Evolutionary conservation across 1,140 invertebrate species (phyloP).

Genomic region (Pomacea maculata): DNA sequence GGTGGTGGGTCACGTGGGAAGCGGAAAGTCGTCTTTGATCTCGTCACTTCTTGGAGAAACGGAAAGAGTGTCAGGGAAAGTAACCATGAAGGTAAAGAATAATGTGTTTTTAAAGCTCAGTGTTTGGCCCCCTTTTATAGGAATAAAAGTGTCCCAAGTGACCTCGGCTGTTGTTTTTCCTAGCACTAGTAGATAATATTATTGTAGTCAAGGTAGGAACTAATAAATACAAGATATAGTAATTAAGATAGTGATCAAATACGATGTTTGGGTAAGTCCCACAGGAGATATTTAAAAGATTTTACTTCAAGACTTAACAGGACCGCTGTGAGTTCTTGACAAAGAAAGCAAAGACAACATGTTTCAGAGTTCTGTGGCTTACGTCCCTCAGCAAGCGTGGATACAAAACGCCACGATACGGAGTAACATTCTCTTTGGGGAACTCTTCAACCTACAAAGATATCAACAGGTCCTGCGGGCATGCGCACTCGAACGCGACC

Average conservation of each 20-base stretch:
- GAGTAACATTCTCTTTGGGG: conserved; percentile 77
- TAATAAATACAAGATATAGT: too few relatives aligned
- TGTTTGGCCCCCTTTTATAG: too few relatives aligned
- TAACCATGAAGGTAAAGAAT: neutral
- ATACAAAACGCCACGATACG: conserved; percentile 74
- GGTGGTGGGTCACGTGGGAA: neutral
- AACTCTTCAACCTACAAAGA: conserved; percentile 59
- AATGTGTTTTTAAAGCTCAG: too few relatives aligned
- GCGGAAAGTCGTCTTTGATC: neutral
- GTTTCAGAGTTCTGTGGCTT: conserved; percentile 69
- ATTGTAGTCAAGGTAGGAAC: too few relatives aligned
- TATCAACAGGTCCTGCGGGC: conserved; percentile 68
- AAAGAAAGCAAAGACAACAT: neutral
- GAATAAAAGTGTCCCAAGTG: too few relatives aligned
- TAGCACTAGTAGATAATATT: too few relatives aligned
- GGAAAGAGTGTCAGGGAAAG: neutral
- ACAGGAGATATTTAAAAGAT: too few relatives aligned
- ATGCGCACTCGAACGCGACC: conserved; percentile 74
- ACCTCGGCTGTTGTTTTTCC: too few relatives aligned
- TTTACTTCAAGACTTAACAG: too few relatives aligned
- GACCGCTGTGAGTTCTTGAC: too few relatives aligned
- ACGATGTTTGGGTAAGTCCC: too few relatives aligned
- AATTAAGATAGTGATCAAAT: too few relatives aligned
- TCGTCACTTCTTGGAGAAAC: neutral
- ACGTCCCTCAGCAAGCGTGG: conserved; percentile 82